Evolutionary conservation across 2,113 vertebrate genomes (phyloP).

Genomic region (Cyanoderma ruficeps): DNA sequence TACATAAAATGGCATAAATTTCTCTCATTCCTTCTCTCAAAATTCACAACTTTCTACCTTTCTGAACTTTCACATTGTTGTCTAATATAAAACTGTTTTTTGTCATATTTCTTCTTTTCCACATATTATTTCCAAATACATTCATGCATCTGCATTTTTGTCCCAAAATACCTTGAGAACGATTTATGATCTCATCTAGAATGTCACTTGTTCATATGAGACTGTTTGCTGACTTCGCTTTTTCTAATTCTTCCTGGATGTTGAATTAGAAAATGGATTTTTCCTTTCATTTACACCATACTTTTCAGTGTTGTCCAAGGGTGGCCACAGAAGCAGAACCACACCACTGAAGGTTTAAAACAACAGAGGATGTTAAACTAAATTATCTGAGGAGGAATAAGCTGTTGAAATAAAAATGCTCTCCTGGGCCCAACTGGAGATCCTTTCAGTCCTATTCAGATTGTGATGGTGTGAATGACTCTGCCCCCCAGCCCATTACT

Average conservation of each 20-base stretch:
- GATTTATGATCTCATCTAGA: not conserved
- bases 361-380: not conserved
- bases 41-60: not conserved
- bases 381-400: not conserved
- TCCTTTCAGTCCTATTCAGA: not conserved
- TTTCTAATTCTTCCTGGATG: constrained; percentile 35
- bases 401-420: not conserved
- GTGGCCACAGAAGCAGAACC: not conserved
- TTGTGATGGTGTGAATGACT: not conserved
- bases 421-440: not conserved
- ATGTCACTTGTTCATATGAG: not conserved
- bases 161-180: constrained; percentile 9
- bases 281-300: not conserved
- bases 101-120: not conserved
- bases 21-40: not conserved
- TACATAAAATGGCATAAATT: not conserved
- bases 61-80: not conserved
- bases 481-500: no score
- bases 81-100: not conserved
- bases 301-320: not conserved
- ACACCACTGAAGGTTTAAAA: not conserved
- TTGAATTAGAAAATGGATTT: not conserved
- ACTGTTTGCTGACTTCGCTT: not conserved
- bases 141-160: not conserved
- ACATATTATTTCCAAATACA: not conserved